phyloP scores from a whole-genome alignment of 2,113 vertebrate species.

The Tupaia tana region DNA sequence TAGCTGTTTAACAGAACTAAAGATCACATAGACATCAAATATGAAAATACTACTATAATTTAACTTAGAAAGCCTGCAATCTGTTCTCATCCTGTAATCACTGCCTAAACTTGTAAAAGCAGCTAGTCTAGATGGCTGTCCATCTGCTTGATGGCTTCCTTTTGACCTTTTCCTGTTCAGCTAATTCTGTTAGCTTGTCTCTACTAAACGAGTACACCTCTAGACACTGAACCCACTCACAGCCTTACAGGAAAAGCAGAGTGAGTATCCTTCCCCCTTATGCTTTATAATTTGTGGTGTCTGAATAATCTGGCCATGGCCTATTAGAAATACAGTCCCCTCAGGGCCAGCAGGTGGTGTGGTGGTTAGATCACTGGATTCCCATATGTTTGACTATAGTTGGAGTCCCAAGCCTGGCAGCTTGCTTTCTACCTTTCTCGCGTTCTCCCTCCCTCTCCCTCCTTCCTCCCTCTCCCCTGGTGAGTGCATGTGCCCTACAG shows the following conservation, averaged over 20 bases:
- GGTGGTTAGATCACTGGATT: no score
- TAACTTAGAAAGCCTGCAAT: slow-evolving; percentile 14
- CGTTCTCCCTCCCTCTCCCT: no score
- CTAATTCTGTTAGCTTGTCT: not conserved
- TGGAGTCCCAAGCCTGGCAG: no score
- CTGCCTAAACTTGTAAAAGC: not conserved
- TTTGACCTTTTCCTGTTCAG: not conserved
- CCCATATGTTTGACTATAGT: no score
- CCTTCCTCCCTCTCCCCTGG: no score
- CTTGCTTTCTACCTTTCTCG: no score
- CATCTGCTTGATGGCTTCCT: not conserved
- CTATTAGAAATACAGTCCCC: not conserved
- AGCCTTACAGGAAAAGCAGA: not conserved
- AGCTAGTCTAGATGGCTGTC: not conserved
- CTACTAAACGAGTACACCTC: not conserved
- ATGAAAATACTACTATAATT: slow-evolving; percentile 35
- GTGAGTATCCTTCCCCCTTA: not conserved
- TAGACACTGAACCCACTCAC: not conserved
- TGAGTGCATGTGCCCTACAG: no score
- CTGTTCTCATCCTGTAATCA: not conserved
- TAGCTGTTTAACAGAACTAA: slow-evolving; percentile 23
- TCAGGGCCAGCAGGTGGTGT: no score
- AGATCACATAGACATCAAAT: not conserved
- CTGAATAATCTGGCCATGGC: not conserved
- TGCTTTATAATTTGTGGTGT: not conserved